Base-by-base conservation (phyloP, 2,888 invertebrate genomes). In the Hanleya hanleyi region DNA sequence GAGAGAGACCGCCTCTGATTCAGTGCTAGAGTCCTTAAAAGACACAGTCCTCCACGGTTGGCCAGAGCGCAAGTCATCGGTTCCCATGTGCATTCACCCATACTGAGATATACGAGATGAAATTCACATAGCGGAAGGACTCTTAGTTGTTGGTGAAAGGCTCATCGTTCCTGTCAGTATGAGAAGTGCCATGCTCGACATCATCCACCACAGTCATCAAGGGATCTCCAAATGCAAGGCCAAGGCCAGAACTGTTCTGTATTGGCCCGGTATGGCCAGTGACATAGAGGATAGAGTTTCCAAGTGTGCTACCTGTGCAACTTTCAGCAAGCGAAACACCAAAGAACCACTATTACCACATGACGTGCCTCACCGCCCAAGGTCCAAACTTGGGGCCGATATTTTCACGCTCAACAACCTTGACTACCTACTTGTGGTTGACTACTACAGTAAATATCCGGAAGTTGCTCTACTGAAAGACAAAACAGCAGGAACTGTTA, bases 371-470 rank as follows among this genome's bases (percentile, higher is more conserved):
- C 61, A 69, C 7, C 47, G 47, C 12, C 70, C 71, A 6, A 75
- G 74, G 75, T 22, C 26, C 18, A 74, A 75, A 66, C 32, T 75
- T 1, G 71, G 71, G 7, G 61, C 68, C 6, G 75, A 77, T 41
- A 15, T 77, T 1, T 79, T 77, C 50, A 36, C 67, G 12, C 36
- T 68, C 7, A 49, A 74, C 2, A 47, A 67, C 22, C 35, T 32
- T 5, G 61, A 78, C 70, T 51, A 57, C 29, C 65, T 75, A 18
- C 35, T 76, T 0, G 71, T 73, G 26, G 75, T 78, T 0, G 76
- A 76, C 33, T 76, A 71, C 37, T 76, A 61, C 38, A 72, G 72
- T 51, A 70, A 76, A 29, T 78, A 47, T 47, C 62, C 49, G 15
- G 76, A 74, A 65, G 6, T 76, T 0, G 68, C 67, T 32, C 6